Evolutionary conservation across 1,140 invertebrate genomes (phyloP), one percentile per base, ranked within the genome.

Genomic region (Helicoverpa armigera): DNA sequence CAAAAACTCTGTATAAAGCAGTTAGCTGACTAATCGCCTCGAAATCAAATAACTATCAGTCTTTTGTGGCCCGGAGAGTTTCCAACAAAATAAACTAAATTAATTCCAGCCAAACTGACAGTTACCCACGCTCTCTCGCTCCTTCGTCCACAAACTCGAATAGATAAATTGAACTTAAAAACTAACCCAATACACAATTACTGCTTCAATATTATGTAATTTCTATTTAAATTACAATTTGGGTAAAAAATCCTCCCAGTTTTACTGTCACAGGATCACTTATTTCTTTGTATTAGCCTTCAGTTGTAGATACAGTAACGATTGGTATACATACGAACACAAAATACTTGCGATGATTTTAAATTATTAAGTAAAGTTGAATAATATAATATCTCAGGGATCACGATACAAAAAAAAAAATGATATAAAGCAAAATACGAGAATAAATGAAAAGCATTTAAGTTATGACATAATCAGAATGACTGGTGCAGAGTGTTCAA

Each of bases 31-130:
- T 65, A 65, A 65, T 65, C 61, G 61, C 61, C 9, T 65, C 43
- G n/a, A 48, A 65, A 65, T 65, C 61, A 43, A 65, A 65, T 65
- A 65, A 65, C 35, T 65, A 65, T 65, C 61, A 65, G 61, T 65
- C 61, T 65, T 65, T 16, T 43, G 61, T 65, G 61, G 14, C 31
- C n/a, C 9, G n/a, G 43, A 43, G 12, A 65, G 13, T 65, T 43
- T 65, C n/a, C 4, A 65, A 43, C 31, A 65, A 65, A 65, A 65
- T 14, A 43, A 65, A 65, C 14, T 43, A 43, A 65, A 65, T 65
- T 65, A 65, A 43, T 43, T 65, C 61, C n/a, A 9, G 14, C 35
- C n/a, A 65, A 65, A 31, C n/a, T 48, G 61, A 56, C n/a, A 56
- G 54, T 9, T 16, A n/a, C 61, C 29, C 11, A 61, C 18, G 60